phyloP scores from a whole-genome alignment of 2,113 vertebrate genomes.

The Nycticebus coucang region DNA sequence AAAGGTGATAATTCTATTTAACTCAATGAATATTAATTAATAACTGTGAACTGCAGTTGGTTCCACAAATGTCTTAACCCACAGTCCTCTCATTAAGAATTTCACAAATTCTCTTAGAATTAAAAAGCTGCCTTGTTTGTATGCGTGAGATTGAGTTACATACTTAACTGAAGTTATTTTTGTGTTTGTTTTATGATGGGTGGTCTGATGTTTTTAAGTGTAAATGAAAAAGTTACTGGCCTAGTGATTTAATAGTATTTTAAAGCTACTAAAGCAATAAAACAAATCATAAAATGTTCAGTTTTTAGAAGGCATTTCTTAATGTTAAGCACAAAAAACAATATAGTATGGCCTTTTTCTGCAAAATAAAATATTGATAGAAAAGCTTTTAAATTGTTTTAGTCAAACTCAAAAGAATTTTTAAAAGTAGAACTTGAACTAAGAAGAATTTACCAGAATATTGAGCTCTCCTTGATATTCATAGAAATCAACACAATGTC shows the following conservation, averaged over 20 bases:
- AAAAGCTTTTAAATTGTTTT: constrained; percentile 56
- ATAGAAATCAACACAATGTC: constrained; percentile 76
- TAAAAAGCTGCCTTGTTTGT: not conserved
- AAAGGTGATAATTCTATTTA: not conserved
- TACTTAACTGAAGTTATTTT: not conserved
- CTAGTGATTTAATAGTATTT: not conserved
- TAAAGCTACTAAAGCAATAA: not conserved
- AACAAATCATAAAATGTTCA: not conserved
- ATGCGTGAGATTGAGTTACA: not conserved
- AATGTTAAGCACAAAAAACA: not conserved
- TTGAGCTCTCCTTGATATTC: constrained; percentile 61
- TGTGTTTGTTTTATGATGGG: not conserved
- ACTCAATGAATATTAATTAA: not conserved
- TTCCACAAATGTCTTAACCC: not conserved
- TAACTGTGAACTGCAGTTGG: not conserved
- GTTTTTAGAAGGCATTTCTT: not conserved
- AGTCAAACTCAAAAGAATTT: constrained; percentile 24
- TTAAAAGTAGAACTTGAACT: constrained; percentile 32
- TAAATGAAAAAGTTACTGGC: not conserved
- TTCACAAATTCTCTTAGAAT: not conserved
- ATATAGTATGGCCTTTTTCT: not conserved
- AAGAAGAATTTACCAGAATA: constrained; percentile 64
- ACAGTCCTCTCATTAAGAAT: not conserved
- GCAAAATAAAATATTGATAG: not conserved
- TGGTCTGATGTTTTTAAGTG: not conserved